Evolutionary conservation across 37 sponge, comb jelly and placozoan genomes (phyloP).

Genomic region (Amphimedon queenslandica): DNA sequence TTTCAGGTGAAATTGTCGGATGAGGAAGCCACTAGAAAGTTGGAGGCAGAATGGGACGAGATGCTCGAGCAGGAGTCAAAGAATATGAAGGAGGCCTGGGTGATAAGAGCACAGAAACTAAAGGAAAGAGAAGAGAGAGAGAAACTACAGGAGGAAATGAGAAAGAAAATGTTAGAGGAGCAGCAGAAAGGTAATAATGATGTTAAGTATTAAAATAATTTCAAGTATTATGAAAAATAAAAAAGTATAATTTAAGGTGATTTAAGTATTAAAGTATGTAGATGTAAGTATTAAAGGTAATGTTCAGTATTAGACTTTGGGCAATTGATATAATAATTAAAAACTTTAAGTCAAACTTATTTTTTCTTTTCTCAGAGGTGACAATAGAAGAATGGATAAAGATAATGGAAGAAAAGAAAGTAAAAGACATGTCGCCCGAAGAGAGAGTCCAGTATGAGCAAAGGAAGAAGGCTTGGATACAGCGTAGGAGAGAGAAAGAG

Average conservation of each 20-base stretch:
- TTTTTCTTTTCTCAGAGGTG: no score
- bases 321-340: no score
- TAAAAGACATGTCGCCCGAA: constrained; percentile 39
- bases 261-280: background rate
- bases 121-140: constrained; percentile 10
- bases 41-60: background rate
- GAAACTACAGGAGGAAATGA: constrained; percentile 4
- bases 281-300: background rate
- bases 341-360: no score
- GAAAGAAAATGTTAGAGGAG: background rate
- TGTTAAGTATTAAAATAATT: no score
- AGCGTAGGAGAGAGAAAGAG: constrained; percentile 30
- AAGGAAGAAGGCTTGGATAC: constrained; percentile 27
- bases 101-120: background rate
- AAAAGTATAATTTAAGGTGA: no score
- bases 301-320: no score
- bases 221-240: no score
- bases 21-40: background rate
- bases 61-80: background rate
- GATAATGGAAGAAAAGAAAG: constrained; percentile 60
- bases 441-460: constrained; percentile 40
- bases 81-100: background rate
- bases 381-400: constrained; percentile 63
- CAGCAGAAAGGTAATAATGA: no score
- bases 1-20: background rate